phyloP scores from a whole-genome alignment of 2,797 vertebrate genomes.

The Mionectes olivaceus region DNA sequence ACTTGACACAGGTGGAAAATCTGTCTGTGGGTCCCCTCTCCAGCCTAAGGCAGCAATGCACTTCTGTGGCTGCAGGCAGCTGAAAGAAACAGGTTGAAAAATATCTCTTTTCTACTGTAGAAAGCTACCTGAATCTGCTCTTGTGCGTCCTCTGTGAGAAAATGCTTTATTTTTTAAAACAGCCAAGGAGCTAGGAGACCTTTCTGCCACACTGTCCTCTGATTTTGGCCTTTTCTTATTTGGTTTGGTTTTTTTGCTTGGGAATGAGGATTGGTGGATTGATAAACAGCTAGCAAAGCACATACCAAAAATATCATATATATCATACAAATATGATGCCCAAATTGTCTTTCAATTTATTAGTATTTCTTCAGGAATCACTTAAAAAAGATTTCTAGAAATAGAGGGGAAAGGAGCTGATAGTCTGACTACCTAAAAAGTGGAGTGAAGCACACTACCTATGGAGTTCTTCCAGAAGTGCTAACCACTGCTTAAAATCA shows the following conservation, averaged over 20 bases:
- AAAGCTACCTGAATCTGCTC: background rate
- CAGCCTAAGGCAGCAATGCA: background rate
- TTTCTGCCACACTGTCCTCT: background rate
- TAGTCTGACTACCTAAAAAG: background rate
- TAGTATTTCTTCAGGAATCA: background rate
- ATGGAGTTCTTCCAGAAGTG: background rate
- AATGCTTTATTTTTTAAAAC: background rate
- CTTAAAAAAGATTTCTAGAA: background rate
- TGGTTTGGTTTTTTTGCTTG: background rate
- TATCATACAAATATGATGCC: background rate
- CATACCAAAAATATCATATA: background rate
- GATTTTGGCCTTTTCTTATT: background rate
- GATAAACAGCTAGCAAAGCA: background rate
- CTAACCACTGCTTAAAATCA: background rate
- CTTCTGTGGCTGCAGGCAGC: background rate
- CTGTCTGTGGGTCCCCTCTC: background rate
- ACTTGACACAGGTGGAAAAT: background rate
- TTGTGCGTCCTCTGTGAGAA: background rate
- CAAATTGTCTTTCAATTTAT: background rate
- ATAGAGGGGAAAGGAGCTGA: background rate
- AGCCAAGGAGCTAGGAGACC: background rate
- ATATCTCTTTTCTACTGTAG: background rate
- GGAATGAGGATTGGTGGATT: background rate
- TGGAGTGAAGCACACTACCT: background rate
- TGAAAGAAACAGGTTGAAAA: background rate